A percentile compares a stretch with the other conserved stretches of the same genome.
Evolutionary conservation across 2,113 vertebrate genomes (phyloP).

Genomic region (Cygnus atratus): DNA sequence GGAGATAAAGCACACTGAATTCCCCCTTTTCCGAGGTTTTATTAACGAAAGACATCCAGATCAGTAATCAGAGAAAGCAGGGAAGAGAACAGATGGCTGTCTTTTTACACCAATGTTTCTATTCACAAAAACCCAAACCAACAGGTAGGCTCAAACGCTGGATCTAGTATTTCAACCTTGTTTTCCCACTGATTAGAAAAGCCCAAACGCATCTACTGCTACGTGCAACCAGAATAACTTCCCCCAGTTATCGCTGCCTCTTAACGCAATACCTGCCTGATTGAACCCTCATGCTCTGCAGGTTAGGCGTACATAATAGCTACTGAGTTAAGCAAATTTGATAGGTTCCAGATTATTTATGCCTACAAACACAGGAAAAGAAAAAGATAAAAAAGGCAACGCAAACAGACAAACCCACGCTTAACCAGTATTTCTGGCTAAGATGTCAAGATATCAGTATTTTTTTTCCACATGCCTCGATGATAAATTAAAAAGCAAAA

Average conservation of each 20-base stretch:
- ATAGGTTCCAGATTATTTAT: background rate
- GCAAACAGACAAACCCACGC: background rate
- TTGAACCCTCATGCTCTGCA: fast-evolving
- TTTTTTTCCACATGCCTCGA: too few relatives aligned
- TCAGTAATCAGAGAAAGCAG: background rate
- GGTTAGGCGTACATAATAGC: background rate
- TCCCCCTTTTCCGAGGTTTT: background rate
- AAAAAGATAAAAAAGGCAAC: background rate
- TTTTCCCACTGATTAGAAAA: background rate
- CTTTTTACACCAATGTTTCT: background rate
- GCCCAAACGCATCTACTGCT: background rate
- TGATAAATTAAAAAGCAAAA: background rate
- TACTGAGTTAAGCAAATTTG: background rate
- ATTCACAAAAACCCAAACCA: background rate
- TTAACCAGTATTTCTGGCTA: background rate
- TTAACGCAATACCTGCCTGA: background rate
- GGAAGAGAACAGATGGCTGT: background rate
- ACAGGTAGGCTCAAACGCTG: background rate
- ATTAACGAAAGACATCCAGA: background rate
- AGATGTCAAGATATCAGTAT: background rate
- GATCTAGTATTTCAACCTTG: background rate
- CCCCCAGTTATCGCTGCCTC: background rate
- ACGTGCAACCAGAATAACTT: background rate
- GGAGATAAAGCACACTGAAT: background rate
- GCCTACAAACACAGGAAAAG: background rate